Evolutionary conservation across 2,888 invertebrate species (phyloP), one percentile per base, ranked within the genome.

Genomic region (Xylota segnis): DNA sequence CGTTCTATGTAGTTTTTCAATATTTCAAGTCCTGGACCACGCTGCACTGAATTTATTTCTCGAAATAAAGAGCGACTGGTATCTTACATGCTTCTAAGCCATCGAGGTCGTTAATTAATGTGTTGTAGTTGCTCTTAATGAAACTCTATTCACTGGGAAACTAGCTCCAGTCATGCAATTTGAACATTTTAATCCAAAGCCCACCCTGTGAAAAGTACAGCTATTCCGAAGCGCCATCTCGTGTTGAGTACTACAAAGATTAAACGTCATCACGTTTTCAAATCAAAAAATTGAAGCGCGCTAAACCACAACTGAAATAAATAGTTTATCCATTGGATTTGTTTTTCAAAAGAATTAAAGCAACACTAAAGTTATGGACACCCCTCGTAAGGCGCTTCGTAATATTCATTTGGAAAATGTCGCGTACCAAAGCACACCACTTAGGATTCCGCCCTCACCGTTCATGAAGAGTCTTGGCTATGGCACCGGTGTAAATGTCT

Each of bases 401-500:
- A 89, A 88, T 32, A 72, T 88, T 56, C 90, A 91, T 70, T 47
- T 91, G 78, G 89, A 90, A 79, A 90, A 90, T 75, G 83, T 91
- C 0, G 87, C 88, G 14, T 81, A 84, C 23, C 83, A 88, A 3
- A 89, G 90, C 34, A 92, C 91, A 0, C 92, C 91, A 5, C 72
- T 92, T n/a, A 87, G 89, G 87, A 95, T 96, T 89, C 96, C 96
- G 6, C 94, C 96, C 10, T 96, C 96, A 0, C 96, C 96, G 0
- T 94, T 94, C 90, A 92, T 96, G 87, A 94, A 95, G 89, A 93
- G 94, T 88, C 94, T 96, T 74, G 96, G 96, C 78, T 96, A 95
- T 92, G 96, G 96, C 61, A 96, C 96, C 89, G 96, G 97, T 71
- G 95, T 97, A 12, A 95, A 94, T 87, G 97, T 97, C 0, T 96